Evolutionary conservation across 2,797 vertebrate species (phyloP).

Genomic region (Lateolabrax maculatus): DNA sequence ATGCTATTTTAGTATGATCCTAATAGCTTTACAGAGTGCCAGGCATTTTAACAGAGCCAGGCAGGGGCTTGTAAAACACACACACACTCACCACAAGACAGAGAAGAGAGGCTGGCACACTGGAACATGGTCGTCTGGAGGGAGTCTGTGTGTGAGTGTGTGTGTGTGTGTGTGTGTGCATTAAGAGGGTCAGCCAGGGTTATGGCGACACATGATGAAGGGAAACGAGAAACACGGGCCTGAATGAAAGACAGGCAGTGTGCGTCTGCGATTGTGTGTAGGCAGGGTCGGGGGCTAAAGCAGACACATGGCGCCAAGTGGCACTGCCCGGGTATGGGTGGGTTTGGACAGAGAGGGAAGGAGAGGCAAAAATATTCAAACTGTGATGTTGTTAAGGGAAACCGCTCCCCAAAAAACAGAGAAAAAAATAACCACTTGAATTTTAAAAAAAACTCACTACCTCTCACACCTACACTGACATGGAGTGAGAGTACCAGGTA

Average conservation of each 20-base stretch:
- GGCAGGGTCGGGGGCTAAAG: slow-evolving; percentile 62
- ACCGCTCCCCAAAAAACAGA: slow-evolving; percentile 38
- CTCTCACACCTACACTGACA: slow-evolving; percentile 23
- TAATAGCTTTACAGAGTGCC: slow-evolving; percentile 82
- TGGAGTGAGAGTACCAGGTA: slow-evolving; percentile 21
- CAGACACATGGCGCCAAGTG: slow-evolving; percentile 67
- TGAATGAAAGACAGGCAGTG: slow-evolving; percentile 74
- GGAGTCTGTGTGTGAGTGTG: slow-evolving; percentile 43
- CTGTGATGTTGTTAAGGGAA: slow-evolving; percentile 62
- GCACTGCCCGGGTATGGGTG: slow-evolving; percentile 61
- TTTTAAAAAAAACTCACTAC: slow-evolving; percentile 40
- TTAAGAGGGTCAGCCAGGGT: slow-evolving; percentile 75
- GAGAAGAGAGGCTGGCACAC: slow-evolving; percentile 70
- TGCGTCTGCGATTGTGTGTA: slow-evolving; percentile 65
- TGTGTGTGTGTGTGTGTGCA: slow-evolving; percentile 44
- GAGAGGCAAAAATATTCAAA: slow-evolving; percentile 50
- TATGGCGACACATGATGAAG: slow-evolving; percentile 77
- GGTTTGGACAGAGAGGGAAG: slow-evolving; percentile 52
- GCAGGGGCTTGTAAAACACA: slow-evolving; percentile 78
- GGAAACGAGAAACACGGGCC: slow-evolving; percentile 65
- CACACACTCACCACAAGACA: slow-evolving; percentile 76
- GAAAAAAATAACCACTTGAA: slow-evolving; percentile 13
- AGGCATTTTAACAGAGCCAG: slow-evolving; percentile 81
- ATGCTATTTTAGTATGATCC: slow-evolving; percentile 77
- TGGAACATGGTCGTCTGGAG: slow-evolving; percentile 66